A percentile compares a stretch with the other conserved stretches of the same genome.
phyloP scores from a whole-genome alignment of 2,888 invertebrate genomes.

The Platycheirus albimanus region DNA sequence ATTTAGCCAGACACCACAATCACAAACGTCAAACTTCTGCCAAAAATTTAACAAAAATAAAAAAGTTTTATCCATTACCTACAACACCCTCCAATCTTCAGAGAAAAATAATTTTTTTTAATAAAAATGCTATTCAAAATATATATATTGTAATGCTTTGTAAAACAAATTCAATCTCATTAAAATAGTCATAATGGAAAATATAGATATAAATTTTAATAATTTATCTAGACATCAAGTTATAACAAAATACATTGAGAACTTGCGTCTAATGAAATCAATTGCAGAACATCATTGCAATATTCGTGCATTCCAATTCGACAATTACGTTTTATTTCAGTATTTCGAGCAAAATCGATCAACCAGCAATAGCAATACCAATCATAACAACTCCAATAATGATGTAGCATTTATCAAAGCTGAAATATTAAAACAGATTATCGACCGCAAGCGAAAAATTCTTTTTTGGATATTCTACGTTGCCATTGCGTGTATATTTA shows the following conservation, averaged over 20 bases:
- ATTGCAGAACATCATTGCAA: slow-evolving; percentile 85
- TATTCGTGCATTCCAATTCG: slow-evolving; percentile 86
- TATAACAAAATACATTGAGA: slow-evolving; percentile 84
- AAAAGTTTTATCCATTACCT: no score
- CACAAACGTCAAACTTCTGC: no score
- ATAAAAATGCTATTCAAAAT: slow-evolving; percentile 17
- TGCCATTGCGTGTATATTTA: slow-evolving; percentile 79
- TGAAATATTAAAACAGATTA: slow-evolving; percentile 82
- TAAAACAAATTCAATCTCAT: not conserved
- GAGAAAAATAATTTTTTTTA: slow-evolving; percentile 6
- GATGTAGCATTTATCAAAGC: slow-evolving; percentile 81
- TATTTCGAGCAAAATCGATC: slow-evolving; percentile 82
- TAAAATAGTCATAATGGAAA: slow-evolving; percentile 67
- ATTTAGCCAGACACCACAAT: no score
- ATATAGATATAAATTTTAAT: slow-evolving; percentile 72
- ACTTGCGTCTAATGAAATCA: slow-evolving; percentile 85
- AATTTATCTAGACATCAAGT: slow-evolving; percentile 81
- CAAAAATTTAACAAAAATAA: no score
- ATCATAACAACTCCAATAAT: slow-evolving; percentile 43
- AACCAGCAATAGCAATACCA: slow-evolving; percentile 50
- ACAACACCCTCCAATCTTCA: slow-evolving; percentile 7
- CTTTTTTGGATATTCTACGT: slow-evolving; percentile 81
- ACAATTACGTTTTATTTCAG: slow-evolving; percentile 84
- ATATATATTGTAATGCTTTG: slow-evolving; percentile 25
- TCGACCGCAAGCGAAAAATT: slow-evolving; percentile 81